Base-by-base conservation (phyloP, 1,140 invertebrate genomes). In the Trialeurodes vaporariorum region DNA sequence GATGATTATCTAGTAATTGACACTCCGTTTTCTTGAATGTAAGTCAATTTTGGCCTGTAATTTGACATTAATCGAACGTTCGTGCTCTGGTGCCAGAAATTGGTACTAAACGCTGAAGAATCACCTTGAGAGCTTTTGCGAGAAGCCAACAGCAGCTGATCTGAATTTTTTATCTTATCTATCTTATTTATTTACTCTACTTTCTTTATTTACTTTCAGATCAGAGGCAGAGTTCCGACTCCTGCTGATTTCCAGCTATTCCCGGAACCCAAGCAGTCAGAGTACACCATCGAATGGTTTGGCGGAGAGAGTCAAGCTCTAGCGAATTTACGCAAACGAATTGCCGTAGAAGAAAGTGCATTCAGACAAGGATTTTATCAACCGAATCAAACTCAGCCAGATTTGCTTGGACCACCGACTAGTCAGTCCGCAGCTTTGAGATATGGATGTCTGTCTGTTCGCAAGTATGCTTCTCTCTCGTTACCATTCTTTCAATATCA, bases 291-390 rank as follows among this genome's bases (percentile, higher is more conserved):
- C 63, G 74, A 76, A 22, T 85, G 83, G 83, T 77, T 79, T 1
- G 89, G 89, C 1, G 89, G 88, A 0, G 89, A 91, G 75, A 83
- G 81, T 0, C 78, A 84, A 59, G 87, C 87, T 0, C 73, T 90
- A 24, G 75, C 86, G 1, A 77, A 78, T 40, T 78, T 86, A 0
- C 25, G 25, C 1, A 27, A 61, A 13, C 63, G 63, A 23, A 59
- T 68, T 12, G 64, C 59, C 5, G 59, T 25, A 21, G 63, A 69
- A 34, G 85, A 86, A 73, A 78, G 83, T 27, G 83, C 85, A 0
- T 86, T 86, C 68, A 76, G 79, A 74, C 69, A 72, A 72, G 72
- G 73, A 64, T 69, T 71, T 67, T 74, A 71, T 49, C 74, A 88
- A 70, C 87, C 87, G 1, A 89, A 88, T 66, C 86, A 88, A 75